Conservation (phyloP, 2,113 vertebrate genomes). For the Odontesthes bonariensis region DNA sequence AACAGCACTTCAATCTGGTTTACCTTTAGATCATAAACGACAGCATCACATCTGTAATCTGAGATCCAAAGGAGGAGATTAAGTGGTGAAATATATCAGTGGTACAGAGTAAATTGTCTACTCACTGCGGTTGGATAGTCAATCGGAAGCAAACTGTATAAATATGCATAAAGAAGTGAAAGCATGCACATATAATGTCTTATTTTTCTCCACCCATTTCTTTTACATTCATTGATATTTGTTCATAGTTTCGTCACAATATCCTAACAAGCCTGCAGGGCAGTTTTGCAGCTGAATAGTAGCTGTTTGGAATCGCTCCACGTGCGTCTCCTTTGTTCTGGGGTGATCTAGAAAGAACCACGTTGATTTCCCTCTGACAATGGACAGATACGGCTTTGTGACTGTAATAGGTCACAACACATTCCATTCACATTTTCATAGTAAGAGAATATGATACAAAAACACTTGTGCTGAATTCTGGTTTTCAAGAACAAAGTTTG, state of each 20-base stretch:
- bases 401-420: neutral
- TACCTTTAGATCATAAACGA: constrained; percentile 26
- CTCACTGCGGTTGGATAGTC: neutral
- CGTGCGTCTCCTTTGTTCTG: constrained; percentile 47
- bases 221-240: neutral
- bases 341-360: constrained; percentile 41
- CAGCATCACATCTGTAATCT: neutral
- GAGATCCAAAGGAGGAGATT: neutral
- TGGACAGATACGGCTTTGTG: neutral
- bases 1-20: constrained; percentile 31
- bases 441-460: neutral
- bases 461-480: neutral
- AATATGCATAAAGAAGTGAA: neutral
- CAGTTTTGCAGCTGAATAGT: constrained; percentile 20
- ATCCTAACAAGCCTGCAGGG: neutral
- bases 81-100: neutral
- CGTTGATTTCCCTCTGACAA: constrained; percentile 32
- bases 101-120: neutral
- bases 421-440: constrained; percentile 12
- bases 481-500: constrained; percentile 1
- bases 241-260: neutral
- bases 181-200: neutral
- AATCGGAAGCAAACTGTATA: neutral
- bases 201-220: neutral
- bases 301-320: constrained; percentile 17